Percentiles rank a stretch among this genome's conserved stretches.
phyloP scores from a whole-genome alignment of 2,888 invertebrate genomes.

The Aethes cnicana region DNA sequence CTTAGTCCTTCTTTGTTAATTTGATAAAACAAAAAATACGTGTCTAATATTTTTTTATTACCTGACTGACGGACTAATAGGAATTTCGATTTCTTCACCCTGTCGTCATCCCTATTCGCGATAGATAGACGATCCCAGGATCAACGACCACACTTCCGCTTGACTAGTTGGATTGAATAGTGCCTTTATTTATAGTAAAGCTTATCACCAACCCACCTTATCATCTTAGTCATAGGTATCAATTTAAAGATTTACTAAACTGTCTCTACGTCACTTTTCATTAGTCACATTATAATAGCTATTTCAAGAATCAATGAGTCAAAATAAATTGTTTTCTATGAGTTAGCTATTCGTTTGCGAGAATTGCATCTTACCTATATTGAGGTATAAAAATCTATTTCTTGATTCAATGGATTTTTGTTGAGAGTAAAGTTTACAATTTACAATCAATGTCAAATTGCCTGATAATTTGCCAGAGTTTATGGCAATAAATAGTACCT shows the following conservation, averaged over 20 bases:
- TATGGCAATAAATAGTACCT: too few species aligned
- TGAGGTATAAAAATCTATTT: too few species aligned
- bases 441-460: conserved; percentile 6
- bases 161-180: conserved; percentile 14
- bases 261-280: conserved; percentile 14
- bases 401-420: too few species aligned
- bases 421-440: too few species aligned
- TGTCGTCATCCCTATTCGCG: too few species aligned
- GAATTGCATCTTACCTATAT: too few species aligned
- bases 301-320: conserved; percentile 24
- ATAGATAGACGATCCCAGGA: too few species aligned
- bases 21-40: too few species aligned
- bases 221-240: conserved; percentile 16
- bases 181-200: conserved; percentile 11
- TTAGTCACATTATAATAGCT: conserved; percentile 29
- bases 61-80: too few species aligned
- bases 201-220: conserved; percentile 10
- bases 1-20: too few species aligned
- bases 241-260: conserved; percentile 3
- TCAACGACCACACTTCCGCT: conserved; percentile 12
- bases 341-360: conserved; percentile 3
- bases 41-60: too few species aligned
- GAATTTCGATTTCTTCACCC: too few species aligned
- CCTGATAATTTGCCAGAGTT: neutral
- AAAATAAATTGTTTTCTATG: neutral